phyloP scores from a whole-genome alignment of 1,140 invertebrate genomes.

The Drosophila kepulauana region DNA sequence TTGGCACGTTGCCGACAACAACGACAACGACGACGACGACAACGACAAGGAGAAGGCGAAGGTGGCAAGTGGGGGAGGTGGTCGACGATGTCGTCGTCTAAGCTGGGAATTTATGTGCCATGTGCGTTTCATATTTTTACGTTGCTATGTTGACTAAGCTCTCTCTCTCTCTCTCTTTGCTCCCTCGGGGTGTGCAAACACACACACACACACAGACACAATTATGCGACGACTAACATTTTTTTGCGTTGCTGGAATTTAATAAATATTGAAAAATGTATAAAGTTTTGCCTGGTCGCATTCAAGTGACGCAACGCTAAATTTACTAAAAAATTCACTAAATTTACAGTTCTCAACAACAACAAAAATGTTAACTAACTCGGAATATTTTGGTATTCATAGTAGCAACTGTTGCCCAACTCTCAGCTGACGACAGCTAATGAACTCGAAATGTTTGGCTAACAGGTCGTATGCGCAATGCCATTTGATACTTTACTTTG shows the following conservation, averaged over 20 bases:
- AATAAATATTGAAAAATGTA: constrained; percentile 55
- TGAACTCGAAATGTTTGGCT: neutral
- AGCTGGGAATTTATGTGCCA: constrained; percentile 77
- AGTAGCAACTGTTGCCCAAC: neutral
- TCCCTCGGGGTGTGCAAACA: constrained; percentile 29
- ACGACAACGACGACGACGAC: neutral
- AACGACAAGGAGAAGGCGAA: neutral
- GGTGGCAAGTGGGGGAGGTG: neutral
- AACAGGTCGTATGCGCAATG: constrained; percentile 8
- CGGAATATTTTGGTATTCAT: neutral
- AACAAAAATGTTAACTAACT: constrained; percentile 5
- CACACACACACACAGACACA: constrained; percentile 13
- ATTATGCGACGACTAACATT: constrained; percentile 10
- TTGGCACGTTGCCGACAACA: constrained; percentile 42
- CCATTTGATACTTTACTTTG: neutral
- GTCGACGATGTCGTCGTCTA: constrained; percentile 50
- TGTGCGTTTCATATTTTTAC: constrained; percentile 75
- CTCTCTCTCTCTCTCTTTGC: constrained; percentile 16
- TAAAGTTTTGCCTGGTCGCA: constrained; percentile 19
- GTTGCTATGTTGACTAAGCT: constrained; percentile 65
- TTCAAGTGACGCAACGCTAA: constrained; percentile 18
- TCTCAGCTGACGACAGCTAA: neutral
- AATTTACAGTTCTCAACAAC: constrained; percentile 16
- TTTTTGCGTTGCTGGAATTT: constrained; percentile 39
- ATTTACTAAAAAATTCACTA: constrained; percentile 20